Evolutionary conservation across 2,113 vertebrate genomes (phyloP).

Genomic region (Pedionomus torquatus): DNA sequence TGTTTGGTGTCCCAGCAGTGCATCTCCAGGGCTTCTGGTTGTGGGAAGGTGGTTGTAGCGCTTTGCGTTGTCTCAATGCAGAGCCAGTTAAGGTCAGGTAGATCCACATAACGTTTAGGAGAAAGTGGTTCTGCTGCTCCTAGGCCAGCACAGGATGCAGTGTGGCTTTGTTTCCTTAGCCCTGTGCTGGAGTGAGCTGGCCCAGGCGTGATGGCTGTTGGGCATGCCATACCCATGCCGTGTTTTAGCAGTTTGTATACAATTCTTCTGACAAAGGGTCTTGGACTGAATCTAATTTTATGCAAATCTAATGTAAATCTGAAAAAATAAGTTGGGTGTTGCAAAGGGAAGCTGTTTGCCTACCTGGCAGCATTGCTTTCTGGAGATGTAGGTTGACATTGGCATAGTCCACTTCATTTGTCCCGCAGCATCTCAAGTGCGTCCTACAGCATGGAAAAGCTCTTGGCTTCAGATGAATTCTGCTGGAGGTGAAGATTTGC

Average conservation of each 20-base stretch:
- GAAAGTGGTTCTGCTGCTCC: background rate
- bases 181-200: background rate
- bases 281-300: background rate
- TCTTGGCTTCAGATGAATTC: background rate
- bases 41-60: background rate
- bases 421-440: background rate
- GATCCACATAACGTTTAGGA: background rate
- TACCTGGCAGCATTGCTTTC: background rate
- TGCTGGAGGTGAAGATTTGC: background rate
- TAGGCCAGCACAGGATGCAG: background rate
- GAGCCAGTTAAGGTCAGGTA: background rate
- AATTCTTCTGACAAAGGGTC: background rate
- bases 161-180: background rate
- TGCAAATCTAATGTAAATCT: background rate
- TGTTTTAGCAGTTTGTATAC: background rate
- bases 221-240: background rate
- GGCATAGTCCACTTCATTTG: background rate
- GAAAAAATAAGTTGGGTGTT: background rate
- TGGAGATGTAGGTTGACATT: background rate
- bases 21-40: background rate
- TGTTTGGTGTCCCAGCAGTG: background rate
- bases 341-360: fast-evolving
- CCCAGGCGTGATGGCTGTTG: background rate
- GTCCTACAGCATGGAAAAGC: background rate
- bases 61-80: background rate